These are phyloP conservation scores for Oxyscelio sp. DNA, from an alignment of 2,888 invertebrate genomes.

Conservation along the genomic window DNA sequence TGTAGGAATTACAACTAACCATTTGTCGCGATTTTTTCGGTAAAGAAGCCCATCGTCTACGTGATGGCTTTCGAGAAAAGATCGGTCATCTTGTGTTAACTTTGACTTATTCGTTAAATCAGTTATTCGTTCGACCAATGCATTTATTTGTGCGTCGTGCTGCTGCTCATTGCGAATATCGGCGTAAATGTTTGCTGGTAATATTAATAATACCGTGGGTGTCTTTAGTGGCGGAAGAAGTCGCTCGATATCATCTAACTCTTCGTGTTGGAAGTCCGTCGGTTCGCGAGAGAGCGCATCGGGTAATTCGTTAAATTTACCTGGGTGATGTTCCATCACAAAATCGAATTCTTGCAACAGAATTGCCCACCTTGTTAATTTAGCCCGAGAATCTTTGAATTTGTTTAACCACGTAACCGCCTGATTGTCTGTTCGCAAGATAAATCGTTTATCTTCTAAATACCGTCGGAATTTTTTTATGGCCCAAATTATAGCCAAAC, in stretches of 20 bases:
- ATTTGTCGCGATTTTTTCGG: not conserved
- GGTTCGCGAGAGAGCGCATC: conserved; percentile 37
- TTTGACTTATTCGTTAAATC: too few relatives aligned
- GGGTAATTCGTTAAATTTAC: conserved; percentile 6
- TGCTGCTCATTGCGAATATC: too few relatives aligned
- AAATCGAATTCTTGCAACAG: conserved; percentile 25
- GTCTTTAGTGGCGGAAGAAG: not conserved
- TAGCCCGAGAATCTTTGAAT: not conserved
- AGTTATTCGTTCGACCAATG: too few relatives aligned
- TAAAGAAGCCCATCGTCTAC: too few relatives aligned
- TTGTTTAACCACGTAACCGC: conserved; percentile 20
- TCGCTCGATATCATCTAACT: not conserved
- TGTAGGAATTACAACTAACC: too few relatives aligned
- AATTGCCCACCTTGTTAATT: conserved; percentile 24
- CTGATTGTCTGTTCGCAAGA: not conserved
- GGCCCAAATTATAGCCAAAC: conserved; percentile 47
- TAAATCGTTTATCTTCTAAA: conserved; percentile 48
- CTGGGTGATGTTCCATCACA: not conserved
- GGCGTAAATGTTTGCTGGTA: too few relatives aligned
- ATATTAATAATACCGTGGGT: not conserved
- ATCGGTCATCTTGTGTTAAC: too few relatives aligned
- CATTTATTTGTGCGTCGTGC: too few relatives aligned
- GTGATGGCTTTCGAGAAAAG: too few relatives aligned
- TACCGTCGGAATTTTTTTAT: conserved; percentile 46
- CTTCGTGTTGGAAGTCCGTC: not conserved